Evolutionary conservation across 2,797 vertebrate genomes (phyloP).

Genomic region (Meriones psammophilus): DNA sequence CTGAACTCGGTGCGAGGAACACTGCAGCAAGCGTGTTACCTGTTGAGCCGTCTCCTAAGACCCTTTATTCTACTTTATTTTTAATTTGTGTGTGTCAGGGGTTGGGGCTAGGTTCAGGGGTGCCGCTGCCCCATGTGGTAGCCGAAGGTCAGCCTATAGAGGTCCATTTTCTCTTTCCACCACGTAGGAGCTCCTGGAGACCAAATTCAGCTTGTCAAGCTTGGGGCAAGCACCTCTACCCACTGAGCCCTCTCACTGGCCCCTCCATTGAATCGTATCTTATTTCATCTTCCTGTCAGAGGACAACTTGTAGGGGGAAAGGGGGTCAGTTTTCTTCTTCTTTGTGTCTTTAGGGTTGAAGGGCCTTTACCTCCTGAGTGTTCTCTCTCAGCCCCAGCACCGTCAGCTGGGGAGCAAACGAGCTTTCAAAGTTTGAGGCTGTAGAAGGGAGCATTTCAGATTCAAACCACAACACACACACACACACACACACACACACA

Average conservation of each 20-base stretch:
- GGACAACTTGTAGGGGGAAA: background rate
- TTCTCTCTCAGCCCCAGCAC: too few species aligned
- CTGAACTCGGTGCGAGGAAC: background rate
- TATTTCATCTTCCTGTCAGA: background rate
- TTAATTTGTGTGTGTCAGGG: background rate
- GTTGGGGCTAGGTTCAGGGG: background rate
- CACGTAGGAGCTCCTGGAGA: background rate
- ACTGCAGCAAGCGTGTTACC: background rate
- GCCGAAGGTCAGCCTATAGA: background rate
- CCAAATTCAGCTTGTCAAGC: background rate
- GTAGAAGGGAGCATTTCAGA: background rate
- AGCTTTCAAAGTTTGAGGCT: background rate
- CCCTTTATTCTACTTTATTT: background rate
- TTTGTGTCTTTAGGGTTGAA: background rate
- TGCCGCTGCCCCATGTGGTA: background rate
- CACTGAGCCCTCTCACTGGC: background rate
- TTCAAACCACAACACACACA: background rate
- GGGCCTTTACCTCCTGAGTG: background rate
- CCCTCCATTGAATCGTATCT: background rate
- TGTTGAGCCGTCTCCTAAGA: background rate
- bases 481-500: too few species aligned
- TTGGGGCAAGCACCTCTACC: background rate
- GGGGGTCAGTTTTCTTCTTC: background rate
- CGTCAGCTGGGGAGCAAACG: background rate
- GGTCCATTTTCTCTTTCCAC: background rate